Base-by-base conservation (phyloP, 1,140 invertebrate genomes). In the Andrena cerasifolii region DNA sequence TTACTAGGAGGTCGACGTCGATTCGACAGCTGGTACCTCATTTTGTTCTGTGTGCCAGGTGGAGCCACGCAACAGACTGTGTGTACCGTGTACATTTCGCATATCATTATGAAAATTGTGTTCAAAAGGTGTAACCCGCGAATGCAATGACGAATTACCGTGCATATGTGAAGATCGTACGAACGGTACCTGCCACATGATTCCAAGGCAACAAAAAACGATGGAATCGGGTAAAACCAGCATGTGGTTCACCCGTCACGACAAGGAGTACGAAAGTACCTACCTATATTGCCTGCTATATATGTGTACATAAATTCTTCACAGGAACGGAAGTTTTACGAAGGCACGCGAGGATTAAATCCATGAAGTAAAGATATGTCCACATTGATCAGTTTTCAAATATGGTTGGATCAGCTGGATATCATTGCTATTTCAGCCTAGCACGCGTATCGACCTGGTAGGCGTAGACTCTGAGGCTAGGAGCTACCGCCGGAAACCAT, bases 71-170 rank as follows among this genome's bases (percentile, higher is more conserved):
- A 79, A 72, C 83, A 79, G 85, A 84, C 79, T 61, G 70, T 72
- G 68, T 45, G 47, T 65, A 51, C 45, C 54, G 36, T 40, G 21
- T 47, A 65, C 61, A 58, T 58, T 61, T 82, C 75, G 88, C 85
- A 88, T 89, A 87, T 88, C 81, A 89, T 89, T 89, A 88, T 80
- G 85, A 87, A 87, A 88, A 89, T 89, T 85, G 70, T 59, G 78
- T 78, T 85, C 79, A 80, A 80, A 87, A 85, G 80, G 79, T 84
- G 86, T 85, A 83, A 84, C 73, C 58, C 62, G 76, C 45, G 76
- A 77, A 53, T 83, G 63, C 56, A 81, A 47, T 63, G 67, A 56
- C 53, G 70, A 65, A 61, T 49, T 67, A 68, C 33, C 21, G 66
- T 61, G 33, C 62, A 53, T 28, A 67, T 40, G 74, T 18, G 62